Base-by-base conservation (phyloP, 2,113 vertebrate species). In the Lanius collurio region DNA sequence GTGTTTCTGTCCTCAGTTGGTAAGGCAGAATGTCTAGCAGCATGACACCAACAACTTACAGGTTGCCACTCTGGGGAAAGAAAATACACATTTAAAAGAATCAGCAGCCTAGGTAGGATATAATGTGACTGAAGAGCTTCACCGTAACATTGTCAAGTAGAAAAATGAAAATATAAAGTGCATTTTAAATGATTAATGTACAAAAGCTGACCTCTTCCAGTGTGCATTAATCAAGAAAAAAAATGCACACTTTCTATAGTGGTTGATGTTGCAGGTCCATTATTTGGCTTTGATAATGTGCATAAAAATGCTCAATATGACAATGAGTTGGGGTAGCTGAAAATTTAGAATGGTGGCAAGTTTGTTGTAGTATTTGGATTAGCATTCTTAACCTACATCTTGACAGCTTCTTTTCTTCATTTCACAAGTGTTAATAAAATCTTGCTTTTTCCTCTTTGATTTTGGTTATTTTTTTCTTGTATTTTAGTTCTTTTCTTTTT, bases 301-400 rank as follows among this genome's bases (percentile, higher is more conserved):
- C 98, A 97, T 97, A 98, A 92, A 97, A 97, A 98, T 98, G 98
- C 97, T 97, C 91, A 96, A 95, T 97, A 98, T 98, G 98, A 98
- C 83, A 96, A 98, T 98, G 98, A 98, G 89, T 98, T 98, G 95
- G 98, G 98, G 98, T 97, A 98, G 97, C 97, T 98, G 98, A 96
- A 86, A 97, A 97, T 98, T 98, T 96, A 98, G 94, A 97, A 98
- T 98, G 98, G 97, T 98, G 96, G 97, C 97, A 98, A 96, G 92
- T 98, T 97, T 97, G 91, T 93, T 97, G 98, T 98, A 98, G 98
- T 98, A 98, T 98, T 98, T 98, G 98, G 98, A 98, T 98, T 98
- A 98, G 98, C 98, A 98, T 98, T 96, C 87, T 97, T 92, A 97
- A 95, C 96, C 97, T 97, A 95, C 95, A 97, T 97, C 98, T 98